These are phyloP conservation scores for Xylocampa areola DNA, from an alignment of 2,888 invertebrate genomes.

Conservation along the genomic window DNA sequence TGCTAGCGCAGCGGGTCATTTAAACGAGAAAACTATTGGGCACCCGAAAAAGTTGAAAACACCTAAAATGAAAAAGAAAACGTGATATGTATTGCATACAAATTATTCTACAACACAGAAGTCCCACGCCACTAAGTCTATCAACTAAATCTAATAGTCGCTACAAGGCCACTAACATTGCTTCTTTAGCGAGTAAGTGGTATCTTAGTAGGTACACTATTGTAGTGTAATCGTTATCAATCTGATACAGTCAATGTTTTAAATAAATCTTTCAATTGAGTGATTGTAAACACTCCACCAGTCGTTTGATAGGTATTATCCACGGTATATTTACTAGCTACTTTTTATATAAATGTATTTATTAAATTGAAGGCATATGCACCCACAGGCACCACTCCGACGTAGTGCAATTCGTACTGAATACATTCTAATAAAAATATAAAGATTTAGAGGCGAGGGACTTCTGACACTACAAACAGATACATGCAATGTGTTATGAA, in stretches of 20 bases:
- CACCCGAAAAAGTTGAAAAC: slow-evolving; percentile 90
- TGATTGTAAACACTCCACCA: slow-evolving; percentile 31
- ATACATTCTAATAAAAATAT: slow-evolving; percentile 1
- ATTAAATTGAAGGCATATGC: slow-evolving; percentile 7
- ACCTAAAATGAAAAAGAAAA: slow-evolving; percentile 90
- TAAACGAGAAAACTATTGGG: slow-evolving; percentile 90
- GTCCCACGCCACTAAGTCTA: slow-evolving; percentile 67
- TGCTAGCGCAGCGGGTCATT: slow-evolving; percentile 85
- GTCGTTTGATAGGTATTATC: background rate
- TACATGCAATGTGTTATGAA: slow-evolving; percentile 81
- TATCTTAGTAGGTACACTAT: background rate
- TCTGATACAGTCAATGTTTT: slow-evolving; percentile 11
- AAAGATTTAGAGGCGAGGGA: slow-evolving; percentile 66
- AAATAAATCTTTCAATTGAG: slow-evolving; percentile 27
- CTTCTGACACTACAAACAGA: slow-evolving; percentile 70
- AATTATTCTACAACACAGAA: slow-evolving; percentile 57
- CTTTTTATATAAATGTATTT: slow-evolving; percentile 17
- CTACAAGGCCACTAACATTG: background rate
- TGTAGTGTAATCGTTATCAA: slow-evolving; percentile 2
- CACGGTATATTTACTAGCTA: slow-evolving; percentile 9
- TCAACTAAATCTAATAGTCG: slow-evolving; percentile 4
- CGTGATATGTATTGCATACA: slow-evolving; percentile 83
- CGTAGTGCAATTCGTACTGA: slow-evolving; percentile 2
- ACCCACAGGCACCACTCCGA: slow-evolving; percentile 1
- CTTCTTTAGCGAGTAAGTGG: slow-evolving; percentile 6